Conservation (phyloP, 2,888 invertebrate genomes). For the Clitarchus hookeri region DNA sequence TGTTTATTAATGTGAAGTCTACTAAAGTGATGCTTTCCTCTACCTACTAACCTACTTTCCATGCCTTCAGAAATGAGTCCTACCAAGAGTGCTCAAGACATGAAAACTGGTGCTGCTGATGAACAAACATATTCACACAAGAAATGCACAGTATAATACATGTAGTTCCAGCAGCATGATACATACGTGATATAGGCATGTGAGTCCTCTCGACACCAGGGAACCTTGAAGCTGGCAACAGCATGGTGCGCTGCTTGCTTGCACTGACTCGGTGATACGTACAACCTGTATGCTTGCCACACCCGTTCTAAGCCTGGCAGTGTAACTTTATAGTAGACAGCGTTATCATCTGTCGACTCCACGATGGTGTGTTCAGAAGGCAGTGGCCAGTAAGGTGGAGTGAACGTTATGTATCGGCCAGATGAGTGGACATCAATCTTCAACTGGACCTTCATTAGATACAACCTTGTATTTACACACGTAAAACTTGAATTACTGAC, state of each 20-base stretch:
- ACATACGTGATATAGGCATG: constrained; percentile 66
- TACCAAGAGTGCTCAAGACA: too few relatives aligned
- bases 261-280: constrained; percentile 60
- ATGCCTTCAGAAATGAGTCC: too few relatives aligned
- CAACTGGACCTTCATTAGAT: constrained; percentile 61
- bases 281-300: constrained; percentile 65
- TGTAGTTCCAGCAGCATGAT: constrained; percentile 20
- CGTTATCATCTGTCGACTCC: constrained; percentile 61
- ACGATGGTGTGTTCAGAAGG: constrained; percentile 51
- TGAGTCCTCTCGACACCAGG: constrained; percentile 68
- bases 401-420: constrained; percentile 48
- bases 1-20: too few relatives aligned
- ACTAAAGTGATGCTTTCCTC: too few relatives aligned
- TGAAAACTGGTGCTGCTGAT: too few relatives aligned
- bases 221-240: constrained; percentile 64
- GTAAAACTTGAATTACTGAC: too few relatives aligned
- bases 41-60: too few relatives aligned
- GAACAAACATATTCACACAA: background rate
- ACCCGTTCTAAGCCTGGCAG: constrained; percentile 62
- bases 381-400: constrained; percentile 35
- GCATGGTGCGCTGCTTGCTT: constrained; percentile 60
- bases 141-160: background rate
- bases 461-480: background rate
- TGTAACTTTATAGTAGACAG: constrained; percentile 65
- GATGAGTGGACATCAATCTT: constrained; percentile 67